Percentiles rank a stretch among this genome's conserved stretches.
phyloP scores from a whole-genome alignment of 2,888 invertebrate genomes.

The Leptinotarsa juncta region DNA sequence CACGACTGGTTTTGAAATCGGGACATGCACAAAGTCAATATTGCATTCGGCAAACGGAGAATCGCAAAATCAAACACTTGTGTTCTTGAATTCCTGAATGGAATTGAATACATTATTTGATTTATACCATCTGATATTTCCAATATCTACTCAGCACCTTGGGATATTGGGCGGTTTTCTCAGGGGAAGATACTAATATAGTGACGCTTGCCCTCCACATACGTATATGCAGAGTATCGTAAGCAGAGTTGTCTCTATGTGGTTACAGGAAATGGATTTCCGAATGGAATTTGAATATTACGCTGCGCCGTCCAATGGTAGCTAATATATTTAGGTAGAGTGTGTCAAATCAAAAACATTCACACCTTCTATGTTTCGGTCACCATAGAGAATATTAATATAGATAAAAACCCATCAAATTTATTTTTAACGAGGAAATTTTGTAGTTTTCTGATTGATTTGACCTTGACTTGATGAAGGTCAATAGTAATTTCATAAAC shows the following conservation, averaged over 20 bases:
- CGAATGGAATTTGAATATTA: neutral
- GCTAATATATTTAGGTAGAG: too few species aligned
- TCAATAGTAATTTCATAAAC: too few species aligned
- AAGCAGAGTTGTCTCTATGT: neutral
- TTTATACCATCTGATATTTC: conserved; percentile 38
- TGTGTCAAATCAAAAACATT: too few species aligned
- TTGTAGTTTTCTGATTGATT: too few species aligned
- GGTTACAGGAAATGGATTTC: neutral
- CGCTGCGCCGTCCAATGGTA: neutral
- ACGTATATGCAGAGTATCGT: conserved; percentile 7
- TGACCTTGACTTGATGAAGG: too few species aligned
- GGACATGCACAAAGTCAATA: conserved; percentile 33
- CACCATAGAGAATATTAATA: too few species aligned
- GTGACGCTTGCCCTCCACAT: neutral
- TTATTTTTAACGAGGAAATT: too few species aligned
- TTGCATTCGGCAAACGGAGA: conserved; percentile 29
- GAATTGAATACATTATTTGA: conserved; percentile 44
- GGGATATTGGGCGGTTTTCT: conserved; percentile 26
- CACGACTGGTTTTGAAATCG: conserved; percentile 31
- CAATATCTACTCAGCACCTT: conserved; percentile 43
- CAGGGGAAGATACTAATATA: conserved; percentile 22
- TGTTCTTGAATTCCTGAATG: conserved; percentile 38
- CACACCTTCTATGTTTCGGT: too few species aligned
- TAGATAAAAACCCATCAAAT: too few species aligned
- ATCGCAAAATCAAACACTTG: conserved; percentile 36